Base-by-base conservation (phyloP, 2,888 invertebrate genomes). In the Caenorhabditis sp. region DNA sequence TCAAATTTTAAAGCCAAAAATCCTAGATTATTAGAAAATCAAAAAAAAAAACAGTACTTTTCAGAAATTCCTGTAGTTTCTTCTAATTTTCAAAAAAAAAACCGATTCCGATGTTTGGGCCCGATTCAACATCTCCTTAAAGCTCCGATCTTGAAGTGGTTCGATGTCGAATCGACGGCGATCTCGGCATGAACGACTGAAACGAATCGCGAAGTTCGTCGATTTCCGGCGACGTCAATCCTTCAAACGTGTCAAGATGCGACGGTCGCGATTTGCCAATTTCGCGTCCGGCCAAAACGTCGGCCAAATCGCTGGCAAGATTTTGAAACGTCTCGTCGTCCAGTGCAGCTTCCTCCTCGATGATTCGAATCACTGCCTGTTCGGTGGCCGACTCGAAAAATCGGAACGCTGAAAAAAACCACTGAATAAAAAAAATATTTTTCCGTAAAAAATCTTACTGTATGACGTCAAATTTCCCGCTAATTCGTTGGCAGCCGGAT, bases 331-430 rank as follows among this genome's bases (percentile, higher is more conserved):
- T 58, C 50, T 78, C 72, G 24, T 83, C 79, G 27, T 84, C 76
- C 43, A 87, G 63, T 3, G 80, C 77, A 5, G 86, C 84, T 43
- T 87, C 85, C 59, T 84, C 85, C 53, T 84, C 83, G 53, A 87
- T 80, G 5, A 87, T 82, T 58, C 86, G 77, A 57, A 87, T 67
- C 14, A 81, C 84, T 12, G 77, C 73, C 59, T 77, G 74, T 55
- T 87, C 87, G 37, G 75, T 82, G n/a, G 83, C 82, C 6, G 83
- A 72, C 66, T 87, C 83, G 69, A 87, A 87, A 71, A 86, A 87
- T 1, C 81, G 77, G 27, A 72, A 74, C 4, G 83, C 86, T 86
- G 69, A 57, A 83, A 78, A 51, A 26, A 57, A 12, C 36, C 49
- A 8, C 37, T 14, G 37, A 14, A 14, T 10, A 37, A 37, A 37